Base-by-base conservation (phyloP, 2,113 vertebrate genomes). In the Nanorana parkeri region DNA sequence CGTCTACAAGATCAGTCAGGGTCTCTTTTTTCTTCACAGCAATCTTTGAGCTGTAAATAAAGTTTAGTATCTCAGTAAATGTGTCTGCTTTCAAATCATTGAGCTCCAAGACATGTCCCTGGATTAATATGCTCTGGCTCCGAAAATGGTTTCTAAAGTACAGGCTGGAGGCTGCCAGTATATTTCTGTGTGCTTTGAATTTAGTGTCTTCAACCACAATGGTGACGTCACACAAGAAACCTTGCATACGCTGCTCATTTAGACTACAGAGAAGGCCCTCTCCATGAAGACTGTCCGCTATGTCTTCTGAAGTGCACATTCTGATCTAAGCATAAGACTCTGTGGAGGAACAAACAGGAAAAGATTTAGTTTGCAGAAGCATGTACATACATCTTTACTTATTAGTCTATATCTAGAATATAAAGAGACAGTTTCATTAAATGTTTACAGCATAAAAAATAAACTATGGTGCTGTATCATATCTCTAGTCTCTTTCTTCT, bases 151-250 rank as follows among this genome's bases (percentile, higher is more conserved):
- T 97, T 86, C 94, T 96, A 83, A 99, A 99, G 91, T 98, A 99
- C 74, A 97, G 94, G 72, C 98, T 98, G 67, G 96, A 97, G 76
- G 97, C 98, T 73, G 97, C 98, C 89, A 99, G 91, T 78, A 99
- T 94, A 88, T 99, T 99, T 86, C 95, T 96, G 84, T 99, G 98
- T 67, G 98, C 98, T 86, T 94, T 96, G 88, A 99, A 99, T 88
- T 99, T 99, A 71, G 97, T 97, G 75, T 99, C 98, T 87, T 97
- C 97, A 87, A 99, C 97, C 17, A 99, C 97, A 68, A 99, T 96
- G 63, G 97, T 99, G 74, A 99, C 96, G 78, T 99, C 98, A 19
- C 98, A 99, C 84, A 98, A 94, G 85, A 98, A 93, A 78, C 97
- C 98, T 65, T 95, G 94, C 28, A 94, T 96, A 55, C 97, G 97